Evolutionary conservation across 2,888 invertebrate species (phyloP).

Genomic region (Bombylius major): DNA sequence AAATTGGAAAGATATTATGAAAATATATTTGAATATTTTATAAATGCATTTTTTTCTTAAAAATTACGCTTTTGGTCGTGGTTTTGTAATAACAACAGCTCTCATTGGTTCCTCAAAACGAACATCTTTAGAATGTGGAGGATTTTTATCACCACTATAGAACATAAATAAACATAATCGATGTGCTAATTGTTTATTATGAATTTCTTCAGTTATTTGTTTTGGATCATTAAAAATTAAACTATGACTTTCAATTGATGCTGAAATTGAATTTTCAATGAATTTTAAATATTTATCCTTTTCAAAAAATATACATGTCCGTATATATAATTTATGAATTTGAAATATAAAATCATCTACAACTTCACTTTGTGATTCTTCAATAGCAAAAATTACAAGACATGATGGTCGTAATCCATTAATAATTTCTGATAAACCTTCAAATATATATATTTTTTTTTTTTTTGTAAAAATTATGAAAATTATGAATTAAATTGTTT

Average conservation of each 20-base stretch:
- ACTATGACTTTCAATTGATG: constrained; percentile 31
- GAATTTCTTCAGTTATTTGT: constrained; percentile 23
- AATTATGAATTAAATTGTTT: not conserved
- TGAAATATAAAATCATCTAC: constrained; percentile 30
- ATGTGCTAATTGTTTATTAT: constrained; percentile 23
- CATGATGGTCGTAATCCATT: constrained; percentile 26
- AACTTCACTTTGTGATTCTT: constrained; percentile 17
- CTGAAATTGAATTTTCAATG: constrained; percentile 26
- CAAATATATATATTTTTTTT: not conserved
- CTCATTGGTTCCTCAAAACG: constrained; percentile 36
- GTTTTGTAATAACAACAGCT: constrained; percentile 52
- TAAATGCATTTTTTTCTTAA: not conserved
- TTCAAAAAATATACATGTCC: constrained; percentile 29
- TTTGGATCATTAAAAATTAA: constrained; percentile 29
- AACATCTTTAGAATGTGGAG: constrained; percentile 28
- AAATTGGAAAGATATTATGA: not conserved
- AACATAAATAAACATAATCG: constrained; percentile 47
- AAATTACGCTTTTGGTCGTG: constrained; percentile 24
- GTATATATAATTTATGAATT: constrained; percentile 26
- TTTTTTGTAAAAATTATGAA: not conserved
- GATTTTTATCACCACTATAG: constrained; percentile 48
- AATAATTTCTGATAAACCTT: constrained; percentile 31
- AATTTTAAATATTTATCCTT: constrained; percentile 27
- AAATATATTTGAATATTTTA: not conserved
- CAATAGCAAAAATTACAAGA: constrained; percentile 23